Percentiles rank a stretch among this genome's conserved stretches.
These are phyloP conservation scores for Pandemis corylana DNA, from an alignment of 2,888 invertebrate genomes.

Conservation along the genomic window DNA sequence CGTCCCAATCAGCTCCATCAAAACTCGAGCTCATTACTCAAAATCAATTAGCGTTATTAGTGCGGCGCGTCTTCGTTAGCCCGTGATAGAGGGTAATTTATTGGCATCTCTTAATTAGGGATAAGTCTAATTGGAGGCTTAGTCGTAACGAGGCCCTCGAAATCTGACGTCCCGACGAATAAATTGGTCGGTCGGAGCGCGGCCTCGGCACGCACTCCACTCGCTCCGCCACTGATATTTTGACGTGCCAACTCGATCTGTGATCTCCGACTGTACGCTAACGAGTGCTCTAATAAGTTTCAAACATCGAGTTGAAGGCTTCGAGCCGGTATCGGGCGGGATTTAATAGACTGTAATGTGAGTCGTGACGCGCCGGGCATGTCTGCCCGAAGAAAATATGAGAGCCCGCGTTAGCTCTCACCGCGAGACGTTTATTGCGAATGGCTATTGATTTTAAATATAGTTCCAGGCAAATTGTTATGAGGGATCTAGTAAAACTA, in stretches of 20 bases:
- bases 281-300: constrained; percentile 66
- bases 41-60: constrained; percentile 85
- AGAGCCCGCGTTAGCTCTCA: constrained; percentile 37
- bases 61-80: constrained; percentile 84
- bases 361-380: constrained; percentile 50
- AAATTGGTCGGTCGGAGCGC: constrained; percentile 77
- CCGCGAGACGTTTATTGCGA: constrained; percentile 55
- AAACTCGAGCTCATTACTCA: constrained; percentile 85
- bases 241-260: constrained; percentile 72
- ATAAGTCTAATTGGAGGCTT: constrained; percentile 86
- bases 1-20: constrained; percentile 80
- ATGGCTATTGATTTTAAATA: constrained; percentile 66
- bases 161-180: constrained; percentile 84
- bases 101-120: constrained; percentile 87
- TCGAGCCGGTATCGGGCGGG: constrained; percentile 50
- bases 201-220: constrained; percentile 70
- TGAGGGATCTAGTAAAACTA: constrained; percentile 55
- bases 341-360: constrained; percentile 56
- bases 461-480: constrained; percentile 55
- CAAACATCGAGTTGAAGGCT: constrained; percentile 56
- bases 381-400: constrained; percentile 44
- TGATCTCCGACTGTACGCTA: constrained; percentile 53
- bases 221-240: constrained; percentile 72
- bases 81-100: constrained; percentile 86
- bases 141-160: constrained; percentile 85